phyloP scores from a whole-genome alignment of 2,113 vertebrate genomes.

The Tapirus terrestris region DNA sequence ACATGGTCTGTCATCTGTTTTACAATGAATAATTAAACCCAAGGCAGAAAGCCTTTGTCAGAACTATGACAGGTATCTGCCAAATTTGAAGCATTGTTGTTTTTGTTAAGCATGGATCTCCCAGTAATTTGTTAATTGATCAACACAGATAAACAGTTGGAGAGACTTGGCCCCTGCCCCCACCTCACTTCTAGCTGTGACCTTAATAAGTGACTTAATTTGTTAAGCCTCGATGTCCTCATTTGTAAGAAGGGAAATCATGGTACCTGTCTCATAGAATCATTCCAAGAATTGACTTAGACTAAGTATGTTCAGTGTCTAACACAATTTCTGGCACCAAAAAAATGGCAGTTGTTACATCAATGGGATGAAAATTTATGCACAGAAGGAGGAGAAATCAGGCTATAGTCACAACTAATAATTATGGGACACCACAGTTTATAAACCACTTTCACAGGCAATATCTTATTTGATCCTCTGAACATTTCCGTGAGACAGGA shows the following conservation, averaged over 20 bases:
- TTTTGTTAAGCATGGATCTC: background rate
- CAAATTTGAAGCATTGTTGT: background rate
- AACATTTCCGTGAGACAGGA: background rate
- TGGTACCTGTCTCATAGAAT: background rate
- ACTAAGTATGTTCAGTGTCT: background rate
- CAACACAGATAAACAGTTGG: background rate
- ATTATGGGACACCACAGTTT: background rate
- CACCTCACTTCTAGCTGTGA: background rate
- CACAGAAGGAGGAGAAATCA: background rate
- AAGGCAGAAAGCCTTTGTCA: background rate
- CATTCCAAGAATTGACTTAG: background rate
- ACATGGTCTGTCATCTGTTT: background rate
- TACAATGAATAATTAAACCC: background rate
- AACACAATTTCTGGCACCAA: background rate
- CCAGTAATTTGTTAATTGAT: constrained; percentile 1
- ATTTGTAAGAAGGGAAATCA: background rate
- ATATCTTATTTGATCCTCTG: background rate
- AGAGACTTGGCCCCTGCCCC: background rate
- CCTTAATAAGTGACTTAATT: background rate
- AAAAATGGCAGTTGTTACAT: background rate
- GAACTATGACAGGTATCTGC: background rate
- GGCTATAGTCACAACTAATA: background rate
- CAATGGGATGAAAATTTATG: background rate
- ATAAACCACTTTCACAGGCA: background rate
- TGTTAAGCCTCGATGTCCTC: background rate